These are phyloP conservation scores for Sebastes dallii DNA, from an alignment of 2,797 vertebrate genomes.

Conservation along the genomic window DNA sequence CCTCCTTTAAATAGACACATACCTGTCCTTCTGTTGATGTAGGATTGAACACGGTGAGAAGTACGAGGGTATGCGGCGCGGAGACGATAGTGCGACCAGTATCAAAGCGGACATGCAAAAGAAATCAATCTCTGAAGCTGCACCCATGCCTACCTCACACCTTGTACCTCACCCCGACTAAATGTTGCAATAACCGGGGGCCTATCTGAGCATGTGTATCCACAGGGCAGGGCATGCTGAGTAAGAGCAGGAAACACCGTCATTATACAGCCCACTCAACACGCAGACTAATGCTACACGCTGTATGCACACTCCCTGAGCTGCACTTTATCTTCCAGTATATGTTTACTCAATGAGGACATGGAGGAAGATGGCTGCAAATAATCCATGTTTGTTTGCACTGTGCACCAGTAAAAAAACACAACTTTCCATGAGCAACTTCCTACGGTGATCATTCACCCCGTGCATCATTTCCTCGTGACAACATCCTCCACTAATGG, in stretches of 20 bases:
- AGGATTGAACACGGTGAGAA: conserved; percentile 17
- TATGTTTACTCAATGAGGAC: conserved; percentile 47
- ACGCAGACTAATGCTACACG: conserved; percentile 1
- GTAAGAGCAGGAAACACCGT: conserved; percentile 56
- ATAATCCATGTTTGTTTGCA: conserved; percentile 39
- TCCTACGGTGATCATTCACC: conserved; percentile 45
- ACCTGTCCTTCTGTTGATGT: conserved; percentile 53
- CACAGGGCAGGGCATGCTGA: conserved; percentile 59
- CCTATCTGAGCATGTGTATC: conserved; percentile 61
- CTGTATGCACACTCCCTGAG: conserved; percentile 1
- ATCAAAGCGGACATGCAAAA: conserved; percentile 4
- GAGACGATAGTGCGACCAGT: conserved; percentile 1
- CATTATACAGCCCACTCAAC: conserved; percentile 11
- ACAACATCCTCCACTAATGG: conserved; percentile 34
- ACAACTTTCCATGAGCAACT: conserved; percentile 40
- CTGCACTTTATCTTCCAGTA: conserved; percentile 33
- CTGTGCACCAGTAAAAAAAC: conserved; percentile 19
- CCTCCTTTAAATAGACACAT: conserved; percentile 43
- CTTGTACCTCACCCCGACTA: conserved; percentile 42
- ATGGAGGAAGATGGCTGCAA: conserved; percentile 36
- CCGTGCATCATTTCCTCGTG: conserved; percentile 35
- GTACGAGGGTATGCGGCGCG: background rate
- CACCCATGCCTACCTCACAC: conserved; percentile 39
- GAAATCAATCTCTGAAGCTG: conserved; percentile 29
- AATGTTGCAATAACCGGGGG: conserved; percentile 69